Conservation (phyloP, 2,888 invertebrate species). For the Altica lythri region DNA sequence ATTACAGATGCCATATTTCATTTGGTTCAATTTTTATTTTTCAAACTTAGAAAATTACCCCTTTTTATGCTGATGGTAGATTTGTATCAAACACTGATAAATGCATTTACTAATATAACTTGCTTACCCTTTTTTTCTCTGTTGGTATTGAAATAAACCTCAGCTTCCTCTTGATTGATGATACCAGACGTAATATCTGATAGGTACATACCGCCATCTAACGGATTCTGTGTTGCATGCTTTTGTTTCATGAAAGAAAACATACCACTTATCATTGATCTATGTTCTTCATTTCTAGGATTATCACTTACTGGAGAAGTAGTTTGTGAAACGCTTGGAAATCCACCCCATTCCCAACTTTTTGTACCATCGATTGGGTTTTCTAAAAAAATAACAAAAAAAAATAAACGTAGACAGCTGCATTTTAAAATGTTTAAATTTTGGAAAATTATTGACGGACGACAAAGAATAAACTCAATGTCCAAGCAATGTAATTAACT, state of each 20-base stretch:
- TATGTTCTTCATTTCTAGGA: constrained; percentile 46
- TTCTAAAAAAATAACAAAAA: constrained; percentile 34
- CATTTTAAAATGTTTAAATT: too few species aligned
- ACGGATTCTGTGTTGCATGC: constrained; percentile 45
- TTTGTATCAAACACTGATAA: too few species aligned
- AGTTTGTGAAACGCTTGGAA: constrained; percentile 62
- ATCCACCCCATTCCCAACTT: constrained; percentile 91
- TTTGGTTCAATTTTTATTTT: too few species aligned
- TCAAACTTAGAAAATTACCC: too few species aligned
- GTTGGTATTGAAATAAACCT: constrained; percentile 76
- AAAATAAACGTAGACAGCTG: too few species aligned
- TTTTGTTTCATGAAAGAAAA: constrained; percentile 89
- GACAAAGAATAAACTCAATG: too few species aligned
- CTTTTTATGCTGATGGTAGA: too few species aligned
- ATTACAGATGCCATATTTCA: too few species aligned
- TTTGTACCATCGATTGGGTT: constrained; percentile 57
- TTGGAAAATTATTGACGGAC: too few species aligned
- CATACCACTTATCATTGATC: constrained; percentile 87
- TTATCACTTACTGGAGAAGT: constrained; percentile 46
- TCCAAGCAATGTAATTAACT: too few species aligned
- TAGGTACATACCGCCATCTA: constrained; percentile 82
- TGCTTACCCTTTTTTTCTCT: constrained; percentile 45
- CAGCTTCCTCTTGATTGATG: constrained; percentile 89
- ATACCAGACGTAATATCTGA: constrained; percentile 88
- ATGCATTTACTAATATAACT: too few species aligned